phyloP scores from a whole-genome alignment of 1,140 invertebrate genomes.

The Plutomurus gul region DNA sequence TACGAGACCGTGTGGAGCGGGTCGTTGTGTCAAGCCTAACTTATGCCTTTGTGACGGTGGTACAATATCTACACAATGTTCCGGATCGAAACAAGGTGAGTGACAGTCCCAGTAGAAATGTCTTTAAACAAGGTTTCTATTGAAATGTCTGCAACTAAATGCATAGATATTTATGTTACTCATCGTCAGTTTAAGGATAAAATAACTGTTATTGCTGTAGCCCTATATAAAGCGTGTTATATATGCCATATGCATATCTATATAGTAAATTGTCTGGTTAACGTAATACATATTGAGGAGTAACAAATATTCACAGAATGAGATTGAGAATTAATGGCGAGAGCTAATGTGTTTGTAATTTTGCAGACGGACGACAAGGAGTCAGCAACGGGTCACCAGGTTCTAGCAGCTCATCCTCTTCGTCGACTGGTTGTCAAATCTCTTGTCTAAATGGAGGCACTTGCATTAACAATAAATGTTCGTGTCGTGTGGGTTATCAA shows the following conservation, averaged over 20 bases:
- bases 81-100: conserved; percentile 48
- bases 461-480: conserved; percentile 71
- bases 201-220: no score
- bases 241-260: no score
- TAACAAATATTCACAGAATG: no score
- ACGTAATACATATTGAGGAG: no score
- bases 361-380: background rate
- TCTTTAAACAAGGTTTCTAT: no score
- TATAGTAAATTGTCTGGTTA: no score
- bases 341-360: background rate
- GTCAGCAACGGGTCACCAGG: conserved; percentile 14
- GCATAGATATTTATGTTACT: no score
- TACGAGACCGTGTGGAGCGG: conserved; percentile 68
- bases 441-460: conserved; percentile 78
- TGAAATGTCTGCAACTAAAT: no score
- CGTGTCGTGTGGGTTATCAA: conserved; percentile 72
- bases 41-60: conserved; percentile 76
- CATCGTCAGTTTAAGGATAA: no score
- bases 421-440: conserved; percentile 61
- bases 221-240: no score
- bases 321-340: no score
- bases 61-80: conserved; percentile 59
- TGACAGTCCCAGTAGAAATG: no score
- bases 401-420: background rate
- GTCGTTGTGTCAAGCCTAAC: conserved; percentile 79